Evolutionary conservation across 2,888 invertebrate genomes (phyloP).

Genomic region (Drosophila mimica): DNA sequence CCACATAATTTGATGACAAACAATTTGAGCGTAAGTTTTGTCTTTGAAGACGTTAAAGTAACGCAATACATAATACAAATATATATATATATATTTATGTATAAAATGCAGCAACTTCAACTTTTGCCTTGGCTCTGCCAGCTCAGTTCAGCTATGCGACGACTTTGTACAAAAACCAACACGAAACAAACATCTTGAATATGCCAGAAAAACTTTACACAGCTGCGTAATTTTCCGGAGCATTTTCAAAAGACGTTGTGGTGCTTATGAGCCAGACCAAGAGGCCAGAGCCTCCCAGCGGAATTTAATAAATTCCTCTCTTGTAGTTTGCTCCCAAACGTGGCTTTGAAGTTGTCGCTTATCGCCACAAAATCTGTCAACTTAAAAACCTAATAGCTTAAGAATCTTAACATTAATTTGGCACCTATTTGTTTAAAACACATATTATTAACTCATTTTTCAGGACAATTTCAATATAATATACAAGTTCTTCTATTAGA

Average conservation of each 20-base stretch:
- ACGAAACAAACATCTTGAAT: conserved; percentile 63
- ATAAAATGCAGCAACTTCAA: conserved; percentile 32
- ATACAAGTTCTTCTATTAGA: neutral
- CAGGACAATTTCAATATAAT: neutral
- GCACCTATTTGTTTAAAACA: neutral
- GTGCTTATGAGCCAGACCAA: conserved; percentile 28
- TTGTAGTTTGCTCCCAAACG: conserved; percentile 45
- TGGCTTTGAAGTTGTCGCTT: conserved; percentile 65
- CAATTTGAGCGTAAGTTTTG: conserved; percentile 75
- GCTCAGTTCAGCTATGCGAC: conserved; percentile 35
- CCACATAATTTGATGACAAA: conserved; percentile 79
- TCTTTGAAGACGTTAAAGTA: conserved; percentile 65
- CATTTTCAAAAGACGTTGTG: conserved; percentile 51
- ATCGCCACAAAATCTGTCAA: conserved; percentile 34
- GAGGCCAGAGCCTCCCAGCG: conserved; percentile 38
- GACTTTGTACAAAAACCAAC: conserved; percentile 42
- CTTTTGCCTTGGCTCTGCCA: conserved; percentile 20
- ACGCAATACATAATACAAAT: conserved; percentile 11
- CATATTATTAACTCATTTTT: neutral
- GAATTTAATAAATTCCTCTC: conserved; percentile 73
- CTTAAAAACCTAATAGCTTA: neutral
- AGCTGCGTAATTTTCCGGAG: conserved; percentile 53
- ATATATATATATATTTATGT: neutral
- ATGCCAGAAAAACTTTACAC: conserved; percentile 66
- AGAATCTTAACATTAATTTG: conserved; percentile 28